phyloP scores from a whole-genome alignment of 2,113 vertebrate genomes.

The Rhynchomys soricoides region DNA sequence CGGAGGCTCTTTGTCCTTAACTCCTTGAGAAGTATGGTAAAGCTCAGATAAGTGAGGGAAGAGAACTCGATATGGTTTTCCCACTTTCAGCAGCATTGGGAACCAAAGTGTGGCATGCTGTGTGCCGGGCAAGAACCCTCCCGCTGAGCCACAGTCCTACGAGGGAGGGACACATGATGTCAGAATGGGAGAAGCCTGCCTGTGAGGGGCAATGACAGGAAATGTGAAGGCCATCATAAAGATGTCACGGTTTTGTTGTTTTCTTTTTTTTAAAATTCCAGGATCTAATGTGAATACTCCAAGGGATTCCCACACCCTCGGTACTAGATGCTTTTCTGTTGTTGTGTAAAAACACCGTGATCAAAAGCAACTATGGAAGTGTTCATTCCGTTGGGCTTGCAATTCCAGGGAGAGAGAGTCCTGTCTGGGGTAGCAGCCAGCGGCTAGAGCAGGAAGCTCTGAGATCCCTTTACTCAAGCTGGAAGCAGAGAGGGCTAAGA shows the following conservation, averaged over 20 bases:
- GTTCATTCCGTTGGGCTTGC: neutral
- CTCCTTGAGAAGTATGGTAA: too few relatives aligned
- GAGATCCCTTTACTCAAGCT: neutral
- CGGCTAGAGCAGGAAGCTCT: neutral
- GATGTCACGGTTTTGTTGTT: neutral
- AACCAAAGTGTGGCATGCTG: too few relatives aligned
- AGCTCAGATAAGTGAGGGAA: too few relatives aligned
- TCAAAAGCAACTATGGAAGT: neutral
- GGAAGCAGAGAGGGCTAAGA: neutral
- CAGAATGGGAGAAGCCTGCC: neutral
- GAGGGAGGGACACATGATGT: neutral
- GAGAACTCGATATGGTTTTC: too few relatives aligned
- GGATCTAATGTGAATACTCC: neutral
- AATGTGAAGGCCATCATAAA: neutral
- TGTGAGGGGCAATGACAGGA: neutral
- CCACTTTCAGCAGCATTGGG: too few relatives aligned
- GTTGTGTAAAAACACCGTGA: neutral
- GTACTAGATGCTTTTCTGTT: neutral
- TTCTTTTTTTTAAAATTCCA: neutral
- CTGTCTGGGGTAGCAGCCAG: neutral
- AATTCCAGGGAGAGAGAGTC: neutral
- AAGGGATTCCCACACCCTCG: neutral
- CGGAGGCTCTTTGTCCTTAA: too few relatives aligned
- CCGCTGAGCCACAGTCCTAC: neutral
- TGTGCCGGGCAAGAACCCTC: neutral